Base-by-base conservation (phyloP, 2,797 vertebrate species). In the Melanotaenia parkinsoni region DNA sequence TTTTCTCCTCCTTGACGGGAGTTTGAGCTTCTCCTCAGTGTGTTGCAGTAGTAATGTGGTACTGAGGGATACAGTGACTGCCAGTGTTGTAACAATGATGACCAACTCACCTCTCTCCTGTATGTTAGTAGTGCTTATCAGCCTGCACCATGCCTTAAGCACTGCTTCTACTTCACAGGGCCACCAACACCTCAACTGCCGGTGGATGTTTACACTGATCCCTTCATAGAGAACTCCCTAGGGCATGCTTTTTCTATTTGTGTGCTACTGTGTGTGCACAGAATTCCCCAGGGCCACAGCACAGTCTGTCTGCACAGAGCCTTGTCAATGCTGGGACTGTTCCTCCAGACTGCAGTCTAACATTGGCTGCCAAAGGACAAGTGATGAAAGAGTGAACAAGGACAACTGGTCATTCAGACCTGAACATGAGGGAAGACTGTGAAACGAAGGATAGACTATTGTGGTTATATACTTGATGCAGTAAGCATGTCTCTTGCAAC, bases 151-250 rank as follows among this genome's bases (percentile, higher is more conserved):
- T 86, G 88, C 89, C 87, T 79, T 66, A 58, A 87, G 90, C 82
- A 59, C 59, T 50, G 58, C 83, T 88, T 80, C 82, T 80, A 83
- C 89, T 89, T 89, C 88, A 92, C 89, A 91, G 76, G 82, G 77
- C 88, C 81, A 88, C 86, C 80, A 83, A 79, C 83, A 88, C 86
- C 89, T 89, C 77, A n/a, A 78, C 79, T 81, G 81, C 88, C 85
- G 81, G 76, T 80, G 88, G 89, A 88, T 93, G 91, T 94, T 94
- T 92, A 92, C 89, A 89, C 86, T 84, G 84, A 90, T 91, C 87
- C 86, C 88, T 90, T 86, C 81, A 88, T 72, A 80, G 72, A 85
- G 74, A 73, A 77, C 78, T 89, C 85, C 91, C 87, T 74, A 66
- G 84, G 86, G 89, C 84, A 6, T 67, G 67, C 67, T 66, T 28